Percentiles rank a stretch among this genome's conserved stretches.
Conservation (phyloP, 2,797 vertebrate genomes). For the Chelonia mydas region DNA sequence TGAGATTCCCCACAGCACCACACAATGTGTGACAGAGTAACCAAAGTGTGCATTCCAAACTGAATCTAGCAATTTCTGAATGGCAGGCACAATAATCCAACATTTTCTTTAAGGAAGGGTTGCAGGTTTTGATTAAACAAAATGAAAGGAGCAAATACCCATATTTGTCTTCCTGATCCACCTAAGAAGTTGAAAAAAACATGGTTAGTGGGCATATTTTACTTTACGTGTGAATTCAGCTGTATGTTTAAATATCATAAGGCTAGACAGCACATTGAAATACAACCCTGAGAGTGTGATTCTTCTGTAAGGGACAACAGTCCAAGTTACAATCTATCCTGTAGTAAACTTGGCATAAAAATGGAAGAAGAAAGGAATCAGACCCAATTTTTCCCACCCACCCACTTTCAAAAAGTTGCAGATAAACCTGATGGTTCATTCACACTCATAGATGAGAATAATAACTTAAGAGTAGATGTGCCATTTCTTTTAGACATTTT, state of each 20-base stretch:
- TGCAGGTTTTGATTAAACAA: not conserved
- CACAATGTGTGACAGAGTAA: too few relatives aligned
- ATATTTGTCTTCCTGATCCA: not conserved
- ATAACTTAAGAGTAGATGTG: slow-evolving; percentile 49
- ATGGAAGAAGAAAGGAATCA: not conserved
- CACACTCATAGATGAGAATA: not conserved
- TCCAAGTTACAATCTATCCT: not conserved
- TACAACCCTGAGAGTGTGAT: not conserved
- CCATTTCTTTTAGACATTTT: slow-evolving; percentile 77
- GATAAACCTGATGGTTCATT: not conserved
- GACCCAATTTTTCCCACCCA: not conserved
- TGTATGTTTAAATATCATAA: not conserved
- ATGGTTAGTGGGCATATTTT: not conserved
- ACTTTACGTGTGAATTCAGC: not conserved
- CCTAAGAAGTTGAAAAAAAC: not conserved
- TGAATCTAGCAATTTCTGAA: too few relatives aligned
- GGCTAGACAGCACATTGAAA: not conserved
- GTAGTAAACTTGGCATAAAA: not conserved
- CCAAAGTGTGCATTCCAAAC: too few relatives aligned
- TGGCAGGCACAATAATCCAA: not conserved
- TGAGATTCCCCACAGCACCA: too few relatives aligned
- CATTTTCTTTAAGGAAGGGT: not conserved
- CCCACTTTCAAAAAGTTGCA: not conserved
- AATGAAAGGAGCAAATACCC: not conserved
- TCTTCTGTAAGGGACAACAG: not conserved